These are phyloP conservation scores for Solenopsis invicta DNA, from an alignment of 1,140 invertebrate species.

Conservation along the genomic window DNA sequence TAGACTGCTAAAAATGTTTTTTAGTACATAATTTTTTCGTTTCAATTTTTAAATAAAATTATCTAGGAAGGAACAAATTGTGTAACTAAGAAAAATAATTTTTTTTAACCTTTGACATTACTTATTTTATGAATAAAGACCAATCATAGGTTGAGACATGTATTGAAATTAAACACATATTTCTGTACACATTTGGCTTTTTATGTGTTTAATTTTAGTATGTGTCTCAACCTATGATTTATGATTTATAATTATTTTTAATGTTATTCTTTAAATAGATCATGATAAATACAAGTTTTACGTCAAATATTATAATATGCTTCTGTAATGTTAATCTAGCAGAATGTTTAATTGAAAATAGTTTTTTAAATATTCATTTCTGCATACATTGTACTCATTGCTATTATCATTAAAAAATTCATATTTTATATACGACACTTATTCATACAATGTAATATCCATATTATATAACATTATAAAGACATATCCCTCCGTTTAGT, in stretches of 20 bases:
- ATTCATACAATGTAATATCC: slow-evolving; percentile 2
- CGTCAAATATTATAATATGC: neutral
- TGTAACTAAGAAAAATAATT: slow-evolving; percentile 27
- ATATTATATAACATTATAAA: slow-evolving; percentile 13
- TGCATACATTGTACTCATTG: neutral
- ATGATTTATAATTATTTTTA: slow-evolving; percentile 28
- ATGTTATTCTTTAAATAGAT: slow-evolving; percentile 6
- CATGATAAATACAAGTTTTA: slow-evolving; percentile 23
- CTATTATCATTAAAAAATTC: neutral
- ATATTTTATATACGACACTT: neutral
- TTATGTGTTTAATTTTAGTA: slow-evolving; percentile 1
- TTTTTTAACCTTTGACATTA: slow-evolving; percentile 52
- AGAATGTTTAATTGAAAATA: slow-evolving; percentile 26
- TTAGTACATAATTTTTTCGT: slow-evolving; percentile 5
- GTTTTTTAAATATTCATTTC: slow-evolving; percentile 3
- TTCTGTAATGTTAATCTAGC: slow-evolving; percentile 19
- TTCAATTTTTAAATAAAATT: neutral
- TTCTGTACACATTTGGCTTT: too few species aligned
- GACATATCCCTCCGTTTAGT: slow-evolving; percentile 25
- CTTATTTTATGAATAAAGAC: slow-evolving; percentile 48
- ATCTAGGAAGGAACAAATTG: slow-evolving; percentile 1
- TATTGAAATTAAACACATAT: too few species aligned
- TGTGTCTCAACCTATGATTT: neutral
- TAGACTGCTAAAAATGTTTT: slow-evolving; percentile 17
- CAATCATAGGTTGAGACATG: too few species aligned